Percentiles rank a stretch among this genome's conserved stretches.
Evolutionary conservation across 2,888 invertebrate species (phyloP).

Genomic region (Hydrotaea cyrtoneurina): DNA sequence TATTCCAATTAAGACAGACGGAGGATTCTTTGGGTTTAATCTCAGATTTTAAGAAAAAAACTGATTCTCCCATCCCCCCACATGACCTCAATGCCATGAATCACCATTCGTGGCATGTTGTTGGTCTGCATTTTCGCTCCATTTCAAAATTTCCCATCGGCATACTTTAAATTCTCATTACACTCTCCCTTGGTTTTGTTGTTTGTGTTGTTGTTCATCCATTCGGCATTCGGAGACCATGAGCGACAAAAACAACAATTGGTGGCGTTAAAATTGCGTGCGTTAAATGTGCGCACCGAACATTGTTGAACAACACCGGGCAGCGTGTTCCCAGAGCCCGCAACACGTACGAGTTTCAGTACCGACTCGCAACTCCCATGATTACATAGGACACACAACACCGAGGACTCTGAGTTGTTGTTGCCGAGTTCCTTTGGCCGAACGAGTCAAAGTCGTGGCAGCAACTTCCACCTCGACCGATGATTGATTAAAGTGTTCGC

Average conservation of each 20-base stretch:
- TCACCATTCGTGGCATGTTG: neutral
- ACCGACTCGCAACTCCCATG: neutral
- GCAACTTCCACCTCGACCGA: constrained; percentile 41
- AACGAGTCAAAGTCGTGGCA: constrained; percentile 38
- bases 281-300: constrained; percentile 64
- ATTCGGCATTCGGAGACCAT: too few species aligned
- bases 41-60: too few species aligned
- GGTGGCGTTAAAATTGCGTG: constrained; percentile 70
- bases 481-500: constrained; percentile 64
- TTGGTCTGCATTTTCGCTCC: constrained; percentile 7
- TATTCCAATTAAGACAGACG: too few species aligned
- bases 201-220: neutral
- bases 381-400: neutral
- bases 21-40: too few species aligned
- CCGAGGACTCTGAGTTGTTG: neutral
- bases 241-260: neutral
- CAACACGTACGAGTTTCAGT: neutral
- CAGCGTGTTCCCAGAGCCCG: neutral
- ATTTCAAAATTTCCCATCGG: neutral
- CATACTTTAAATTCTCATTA: constrained; percentile 18
- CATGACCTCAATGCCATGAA: neutral
- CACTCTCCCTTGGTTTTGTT: constrained; percentile 17
- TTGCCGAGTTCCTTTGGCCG: constrained; percentile 21
- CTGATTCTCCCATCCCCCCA: too few species aligned
- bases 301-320: constrained; percentile 59